phyloP scores from a whole-genome alignment of 1,140 invertebrate genomes.

The Philopotamus ludificatus region DNA sequence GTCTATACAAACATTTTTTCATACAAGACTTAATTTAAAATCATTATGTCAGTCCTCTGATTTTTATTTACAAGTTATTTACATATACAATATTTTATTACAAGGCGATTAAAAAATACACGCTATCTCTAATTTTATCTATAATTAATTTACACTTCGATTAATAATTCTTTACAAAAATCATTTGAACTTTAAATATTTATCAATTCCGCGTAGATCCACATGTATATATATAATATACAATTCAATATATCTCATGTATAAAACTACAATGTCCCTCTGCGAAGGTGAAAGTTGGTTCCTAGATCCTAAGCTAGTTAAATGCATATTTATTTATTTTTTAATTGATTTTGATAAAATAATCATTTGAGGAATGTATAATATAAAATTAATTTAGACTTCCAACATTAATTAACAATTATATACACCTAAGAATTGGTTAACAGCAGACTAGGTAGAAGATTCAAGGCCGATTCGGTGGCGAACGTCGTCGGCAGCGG shows the following conservation, averaged over 20 bases:
- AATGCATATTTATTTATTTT: too few relatives aligned
- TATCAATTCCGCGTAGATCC: not conserved
- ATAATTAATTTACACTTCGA: too few relatives aligned
- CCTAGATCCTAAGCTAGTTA: conserved; percentile 27
- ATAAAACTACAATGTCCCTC: not conserved
- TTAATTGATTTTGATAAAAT: not conserved
- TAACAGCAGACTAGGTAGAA: not conserved
- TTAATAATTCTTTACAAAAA: too few relatives aligned
- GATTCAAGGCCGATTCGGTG: too few relatives aligned
- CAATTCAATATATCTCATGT: not conserved
- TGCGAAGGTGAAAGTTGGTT: not conserved
- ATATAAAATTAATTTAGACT: not conserved
- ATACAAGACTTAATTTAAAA: conserved; percentile 5
- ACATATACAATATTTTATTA: conserved; percentile 3
- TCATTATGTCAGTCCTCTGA: conserved; percentile 1
- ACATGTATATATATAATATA: too few relatives aligned
- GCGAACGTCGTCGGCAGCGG: too few relatives aligned
- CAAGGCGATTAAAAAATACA: not conserved
- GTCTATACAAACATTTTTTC: conserved; percentile 14
- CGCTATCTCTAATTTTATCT: too few relatives aligned
- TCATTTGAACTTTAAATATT: too few relatives aligned
- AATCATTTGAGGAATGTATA: conserved; percentile 5
- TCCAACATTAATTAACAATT: not conserved
- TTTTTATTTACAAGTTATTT: conserved; percentile 3
- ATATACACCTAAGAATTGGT: not conserved